Evolutionary conservation across 2,888 invertebrate species (phyloP), one percentile per base, ranked within the genome.

Genomic region (Ceramica pisi): DNA sequence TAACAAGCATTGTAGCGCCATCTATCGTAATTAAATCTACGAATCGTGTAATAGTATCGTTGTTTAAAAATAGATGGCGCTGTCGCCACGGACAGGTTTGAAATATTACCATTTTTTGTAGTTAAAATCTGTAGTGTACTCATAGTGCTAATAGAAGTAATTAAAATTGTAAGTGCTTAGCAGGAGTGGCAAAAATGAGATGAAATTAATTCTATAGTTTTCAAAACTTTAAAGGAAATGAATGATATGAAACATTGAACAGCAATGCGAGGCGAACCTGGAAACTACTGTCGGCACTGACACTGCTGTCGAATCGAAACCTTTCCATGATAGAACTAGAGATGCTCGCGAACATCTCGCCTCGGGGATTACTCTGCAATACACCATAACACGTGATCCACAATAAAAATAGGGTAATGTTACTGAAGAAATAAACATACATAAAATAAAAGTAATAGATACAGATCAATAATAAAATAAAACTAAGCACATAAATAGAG

Each of bases 311-410:
- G 95, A 98, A 97, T 90, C 97, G 97, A 96, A 98, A 97, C 94
- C 97, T 97, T 93, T 97, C 97, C 97, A 98, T 97, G 94, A 98
- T 96, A 79, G 98, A 98, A 87, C 97, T 97, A 86, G 98, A 97
- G 88, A 98, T 97, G 95, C 98, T 98, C 87, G 98, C 98, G 93
- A 97, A 98, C 96, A 97, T 98, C 96, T 98, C 98, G 89, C 98
- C 98, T 90, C 97, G 97, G 88, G 97, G 97, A 92, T 97, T 97
- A 94, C 96, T 97, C 97, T 97, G 97, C 91, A 96, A 96, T 92
- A 93, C 92, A 95, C 90, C 92, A 92, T 88, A 87, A 89, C 82
- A 87, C 67, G 84, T 84, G 85, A 89, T 82, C 83, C 80, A 84
- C 75, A 83, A 84, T 86, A 59, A 80, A 86, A 83, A 78, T 79